Percentiles rank a stretch among this genome's conserved stretches.
These are phyloP conservation scores for Limnephilus rhombicus DNA, from an alignment of 2,888 invertebrate species.

Conservation along the genomic window DNA sequence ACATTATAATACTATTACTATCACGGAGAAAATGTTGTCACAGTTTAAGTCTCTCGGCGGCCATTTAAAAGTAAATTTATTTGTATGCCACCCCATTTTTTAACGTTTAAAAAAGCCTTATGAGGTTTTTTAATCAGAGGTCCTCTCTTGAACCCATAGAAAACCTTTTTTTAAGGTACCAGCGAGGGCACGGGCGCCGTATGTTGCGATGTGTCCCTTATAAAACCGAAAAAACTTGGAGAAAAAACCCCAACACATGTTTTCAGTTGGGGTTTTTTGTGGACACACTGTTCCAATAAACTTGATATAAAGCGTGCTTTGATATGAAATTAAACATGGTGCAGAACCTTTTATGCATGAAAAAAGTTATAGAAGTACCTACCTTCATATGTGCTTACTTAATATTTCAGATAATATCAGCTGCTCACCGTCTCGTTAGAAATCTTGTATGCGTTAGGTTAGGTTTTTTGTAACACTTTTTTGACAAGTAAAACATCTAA, in stretches of 20 bases:
- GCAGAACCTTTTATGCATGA: background rate
- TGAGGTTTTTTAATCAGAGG: constrained; percentile 43
- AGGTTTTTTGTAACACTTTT: too few species aligned
- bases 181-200: constrained; percentile 62
- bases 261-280: constrained; percentile 37
- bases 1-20: background rate
- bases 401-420: background rate
- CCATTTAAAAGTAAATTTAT: constrained; percentile 79
- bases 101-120: constrained; percentile 51
- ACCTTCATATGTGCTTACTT: background rate
- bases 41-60: constrained; percentile 70
- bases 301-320: constrained; percentile 40
- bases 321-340: constrained; percentile 47
- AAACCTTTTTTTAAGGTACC: constrained; percentile 54
- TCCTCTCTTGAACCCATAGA: constrained; percentile 50
- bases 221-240: constrained; percentile 29
- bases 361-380: background rate
- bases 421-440: background rate
- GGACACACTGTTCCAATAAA: constrained; percentile 40
- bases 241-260: constrained; percentile 51
- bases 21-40: constrained; percentile 25
- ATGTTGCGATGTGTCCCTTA: constrained; percentile 55
- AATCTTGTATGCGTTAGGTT: background rate
- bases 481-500: too few species aligned
- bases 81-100: constrained; percentile 61